phyloP scores from a whole-genome alignment of 1,140 invertebrate species.

The Bombus superbus region DNA sequence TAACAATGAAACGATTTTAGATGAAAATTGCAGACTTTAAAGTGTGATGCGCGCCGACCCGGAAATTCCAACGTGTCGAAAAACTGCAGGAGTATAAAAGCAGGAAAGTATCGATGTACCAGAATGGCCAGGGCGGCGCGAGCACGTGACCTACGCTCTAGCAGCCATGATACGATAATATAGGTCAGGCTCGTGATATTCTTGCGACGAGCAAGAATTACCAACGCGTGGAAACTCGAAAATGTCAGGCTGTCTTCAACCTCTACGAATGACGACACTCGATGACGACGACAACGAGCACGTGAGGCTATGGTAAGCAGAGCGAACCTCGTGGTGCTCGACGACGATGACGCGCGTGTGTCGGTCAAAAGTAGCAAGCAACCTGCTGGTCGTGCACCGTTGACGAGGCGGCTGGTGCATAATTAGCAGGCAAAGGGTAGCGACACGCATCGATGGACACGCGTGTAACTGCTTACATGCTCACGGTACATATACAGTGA shows the following conservation, averaged over 20 bases:
- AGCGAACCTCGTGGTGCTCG: constrained; percentile 14
- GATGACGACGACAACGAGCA: constrained; percentile 23
- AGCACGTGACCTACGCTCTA: neutral
- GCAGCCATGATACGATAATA: neutral
- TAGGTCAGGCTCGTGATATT: neutral
- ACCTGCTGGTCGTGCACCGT: neutral
- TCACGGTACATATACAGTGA: neutral
- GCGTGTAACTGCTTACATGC: constrained; percentile 6
- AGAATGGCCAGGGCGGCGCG: too few species aligned
- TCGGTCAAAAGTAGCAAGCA: constrained; percentile 42
- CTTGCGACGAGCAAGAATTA: constrained; percentile 7
- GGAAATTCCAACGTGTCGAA: too few species aligned
- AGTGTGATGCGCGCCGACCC: too few species aligned
- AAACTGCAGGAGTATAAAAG: too few species aligned
- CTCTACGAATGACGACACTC: neutral
- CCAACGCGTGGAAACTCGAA: neutral
- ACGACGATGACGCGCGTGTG: constrained; percentile 15
- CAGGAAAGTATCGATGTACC: neutral
- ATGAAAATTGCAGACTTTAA: too few species aligned
- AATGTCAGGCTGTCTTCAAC: neutral
- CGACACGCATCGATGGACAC: constrained; percentile 9
- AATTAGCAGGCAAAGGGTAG: constrained; percentile 37
- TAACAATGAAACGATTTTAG: too few species aligned
- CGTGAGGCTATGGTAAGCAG: neutral
- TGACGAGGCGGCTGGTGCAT: constrained; percentile 34